Percentiles rank a stretch among this genome's conserved stretches.
Evolutionary conservation across 2,113 vertebrate species (phyloP).

Genomic region (Neolamprologus longior): DNA sequence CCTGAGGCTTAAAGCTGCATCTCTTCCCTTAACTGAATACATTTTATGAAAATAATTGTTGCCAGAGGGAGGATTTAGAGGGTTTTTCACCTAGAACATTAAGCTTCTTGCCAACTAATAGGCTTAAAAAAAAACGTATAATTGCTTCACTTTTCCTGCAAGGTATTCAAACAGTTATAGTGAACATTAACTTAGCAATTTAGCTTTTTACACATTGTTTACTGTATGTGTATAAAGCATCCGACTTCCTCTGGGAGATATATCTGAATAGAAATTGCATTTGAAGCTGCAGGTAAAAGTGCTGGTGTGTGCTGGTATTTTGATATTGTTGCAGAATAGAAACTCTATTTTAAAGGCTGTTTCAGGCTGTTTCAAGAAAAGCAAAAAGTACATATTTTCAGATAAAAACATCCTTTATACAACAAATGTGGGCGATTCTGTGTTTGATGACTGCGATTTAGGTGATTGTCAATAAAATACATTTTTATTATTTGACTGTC

Average conservation of each 20-base stretch:
- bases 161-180: neutral
- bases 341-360: neutral
- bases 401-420: neutral
- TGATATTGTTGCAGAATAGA: neutral
- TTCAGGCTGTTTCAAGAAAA: neutral
- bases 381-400: neutral
- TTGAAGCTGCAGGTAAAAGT: neutral
- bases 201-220: neutral
- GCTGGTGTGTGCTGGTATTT: neutral
- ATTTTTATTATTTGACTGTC: neutral
- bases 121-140: neutral
- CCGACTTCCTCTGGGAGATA: neutral
- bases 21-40: neutral
- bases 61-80: neutral
- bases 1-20: neutral
- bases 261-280: neutral
- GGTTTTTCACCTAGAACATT: neutral
- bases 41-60: slow-evolving; percentile 19
- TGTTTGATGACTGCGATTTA: neutral
- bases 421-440: neutral
- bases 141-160: neutral
- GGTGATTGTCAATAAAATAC: neutral
- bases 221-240: neutral
- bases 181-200: neutral
- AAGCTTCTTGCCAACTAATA: neutral